phyloP scores from a whole-genome alignment of 2,113 vertebrate species.

The Anarhynchus alexandrinus region DNA sequence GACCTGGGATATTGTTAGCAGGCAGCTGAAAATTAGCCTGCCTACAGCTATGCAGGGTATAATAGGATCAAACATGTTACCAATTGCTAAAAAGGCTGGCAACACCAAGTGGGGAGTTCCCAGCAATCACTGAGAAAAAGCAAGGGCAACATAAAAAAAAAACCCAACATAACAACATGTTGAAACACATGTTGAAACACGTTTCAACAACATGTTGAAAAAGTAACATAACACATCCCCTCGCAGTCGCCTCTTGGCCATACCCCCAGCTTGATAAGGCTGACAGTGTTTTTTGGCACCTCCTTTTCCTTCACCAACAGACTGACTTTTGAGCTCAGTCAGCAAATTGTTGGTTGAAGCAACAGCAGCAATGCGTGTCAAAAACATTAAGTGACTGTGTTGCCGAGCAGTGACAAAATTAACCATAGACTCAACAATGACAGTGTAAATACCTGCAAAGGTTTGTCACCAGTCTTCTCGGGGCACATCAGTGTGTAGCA shows the following conservation, averaged over 20 bases:
- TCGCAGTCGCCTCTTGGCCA: fast-evolving
- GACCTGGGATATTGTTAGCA: neutral
- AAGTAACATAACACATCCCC: neutral
- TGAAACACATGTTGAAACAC: too few species aligned
- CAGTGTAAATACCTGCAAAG: neutral
- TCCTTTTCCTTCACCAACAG: neutral
- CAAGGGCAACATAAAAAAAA: too few species aligned
- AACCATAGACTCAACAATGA: neutral
- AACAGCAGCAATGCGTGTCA: neutral
- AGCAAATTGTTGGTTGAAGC: neutral
- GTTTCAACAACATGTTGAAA: too few species aligned
- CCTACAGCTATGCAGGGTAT: neutral
- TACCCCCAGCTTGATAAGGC: neutral
- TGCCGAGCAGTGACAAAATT: neutral
- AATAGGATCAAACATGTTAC: neutral
- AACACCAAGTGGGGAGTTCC: neutral
- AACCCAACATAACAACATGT: too few species aligned
- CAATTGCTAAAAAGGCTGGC: neutral
- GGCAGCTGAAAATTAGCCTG: neutral
- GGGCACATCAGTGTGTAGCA: fast-evolving
- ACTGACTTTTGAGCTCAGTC: neutral
- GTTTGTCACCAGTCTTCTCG: fast-evolving
- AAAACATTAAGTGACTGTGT: neutral
- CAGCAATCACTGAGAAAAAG: neutral
- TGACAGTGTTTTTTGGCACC: neutral